A percentile compares a stretch with the other conserved stretches of the same genome.
Evolutionary conservation across 2,797 vertebrate genomes (phyloP).

Genomic region (Rhynchotus rufescens): DNA sequence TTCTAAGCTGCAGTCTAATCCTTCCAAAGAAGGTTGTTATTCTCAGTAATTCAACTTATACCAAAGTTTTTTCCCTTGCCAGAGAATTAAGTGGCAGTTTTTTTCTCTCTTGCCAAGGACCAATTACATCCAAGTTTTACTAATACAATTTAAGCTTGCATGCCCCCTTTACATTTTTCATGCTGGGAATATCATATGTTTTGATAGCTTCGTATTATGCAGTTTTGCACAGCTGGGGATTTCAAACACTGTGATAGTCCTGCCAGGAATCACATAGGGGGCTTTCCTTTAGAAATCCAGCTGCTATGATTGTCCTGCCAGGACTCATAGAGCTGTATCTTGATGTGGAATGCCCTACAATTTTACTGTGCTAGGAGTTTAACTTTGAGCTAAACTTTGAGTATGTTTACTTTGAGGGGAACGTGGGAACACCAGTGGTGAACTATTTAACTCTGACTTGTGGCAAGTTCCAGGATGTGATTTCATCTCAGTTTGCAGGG

Average conservation of each 20-base stretch:
- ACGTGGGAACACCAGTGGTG: not conserved
- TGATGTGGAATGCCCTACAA: not conserved
- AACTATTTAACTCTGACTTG: constrained; percentile 11
- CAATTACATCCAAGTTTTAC: constrained; percentile 68
- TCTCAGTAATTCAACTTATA: constrained; percentile 32
- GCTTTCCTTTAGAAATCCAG: constrained; percentile 62
- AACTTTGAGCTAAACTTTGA: not conserved
- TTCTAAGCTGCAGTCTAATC: constrained; percentile 16
- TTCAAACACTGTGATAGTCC: constrained; percentile 64
- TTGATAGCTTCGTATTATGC: constrained; percentile 74
- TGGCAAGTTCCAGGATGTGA: not conserved
- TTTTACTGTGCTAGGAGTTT: constrained; percentile 7
- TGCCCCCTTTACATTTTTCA: constrained; percentile 62
- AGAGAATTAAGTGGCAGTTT: constrained; percentile 52
- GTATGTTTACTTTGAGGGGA: not conserved
- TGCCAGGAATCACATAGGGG: constrained; percentile 69
- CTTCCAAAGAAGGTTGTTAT: constrained; percentile 9
- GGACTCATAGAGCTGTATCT: constrained; percentile 9
- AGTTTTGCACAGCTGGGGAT: constrained; percentile 68
- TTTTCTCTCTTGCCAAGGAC: constrained; percentile 38
- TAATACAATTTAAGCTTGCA: constrained; percentile 65
- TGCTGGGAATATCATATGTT: constrained; percentile 67
- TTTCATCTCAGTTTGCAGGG: constrained; percentile 11
- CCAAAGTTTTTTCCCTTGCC: constrained; percentile 34
- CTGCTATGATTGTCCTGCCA: constrained; percentile 32